Evolutionary conservation across 2,888 invertebrate genomes (phyloP).

Genomic region (Idaea biselata): DNA sequence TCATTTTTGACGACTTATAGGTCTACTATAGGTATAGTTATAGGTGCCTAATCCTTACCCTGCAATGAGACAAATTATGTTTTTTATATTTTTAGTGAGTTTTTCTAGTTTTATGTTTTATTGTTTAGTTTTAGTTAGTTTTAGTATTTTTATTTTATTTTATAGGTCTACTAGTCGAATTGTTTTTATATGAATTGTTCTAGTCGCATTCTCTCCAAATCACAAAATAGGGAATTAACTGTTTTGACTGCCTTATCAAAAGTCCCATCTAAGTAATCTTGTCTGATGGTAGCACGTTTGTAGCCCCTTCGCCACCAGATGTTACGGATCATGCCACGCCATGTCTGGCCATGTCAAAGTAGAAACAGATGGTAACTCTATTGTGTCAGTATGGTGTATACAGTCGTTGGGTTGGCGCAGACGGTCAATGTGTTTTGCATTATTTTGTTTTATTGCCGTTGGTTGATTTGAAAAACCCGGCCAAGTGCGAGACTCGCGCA

Average conservation of each 20-base stretch:
- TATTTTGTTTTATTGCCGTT: background rate
- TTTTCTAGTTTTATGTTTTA: too few relatives aligned
- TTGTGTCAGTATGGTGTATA: background rate
- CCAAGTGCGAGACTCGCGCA: too few relatives aligned
- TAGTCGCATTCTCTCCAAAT: slow-evolving; percentile 26
- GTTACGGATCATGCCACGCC: background rate
- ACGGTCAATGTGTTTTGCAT: background rate
- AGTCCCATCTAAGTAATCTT: background rate
- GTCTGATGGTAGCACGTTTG: background rate
- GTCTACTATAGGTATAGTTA: too few relatives aligned
- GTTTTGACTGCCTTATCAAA: slow-evolving; percentile 5
- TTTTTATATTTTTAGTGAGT: too few relatives aligned
- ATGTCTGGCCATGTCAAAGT: background rate
- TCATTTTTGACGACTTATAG: too few relatives aligned
- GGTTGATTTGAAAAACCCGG: too few relatives aligned
- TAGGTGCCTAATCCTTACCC: too few relatives aligned
- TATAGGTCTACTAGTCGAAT: too few relatives aligned
- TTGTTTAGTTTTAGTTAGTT: too few relatives aligned
- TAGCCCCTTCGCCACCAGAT: background rate
- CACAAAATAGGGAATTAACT: slow-evolving; percentile 15
- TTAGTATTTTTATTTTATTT: too few relatives aligned
- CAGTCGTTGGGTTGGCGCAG: background rate
- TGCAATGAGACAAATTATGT: too few relatives aligned
- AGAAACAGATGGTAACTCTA: background rate
- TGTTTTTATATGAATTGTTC: slow-evolving; percentile 23